Conservation (phyloP, 1,140 invertebrate species). For the Brachystomella parvula region DNA sequence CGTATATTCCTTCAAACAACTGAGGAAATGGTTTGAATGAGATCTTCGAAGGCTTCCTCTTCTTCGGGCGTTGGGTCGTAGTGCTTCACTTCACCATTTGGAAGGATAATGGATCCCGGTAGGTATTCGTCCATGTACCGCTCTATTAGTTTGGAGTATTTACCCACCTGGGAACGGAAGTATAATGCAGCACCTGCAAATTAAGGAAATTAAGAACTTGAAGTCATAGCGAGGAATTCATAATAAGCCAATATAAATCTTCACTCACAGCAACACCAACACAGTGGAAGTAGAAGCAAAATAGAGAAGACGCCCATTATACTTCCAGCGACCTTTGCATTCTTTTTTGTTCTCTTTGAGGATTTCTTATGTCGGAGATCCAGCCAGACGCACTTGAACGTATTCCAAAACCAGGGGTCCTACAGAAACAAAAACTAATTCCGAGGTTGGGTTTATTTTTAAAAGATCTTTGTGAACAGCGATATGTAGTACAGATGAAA, state of each 20-base stretch:
- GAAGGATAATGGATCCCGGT: constrained; percentile 15
- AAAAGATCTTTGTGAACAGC: neutral
- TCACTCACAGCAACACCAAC: constrained; percentile 5
- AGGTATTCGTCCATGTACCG: neutral
- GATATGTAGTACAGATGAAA: neutral
- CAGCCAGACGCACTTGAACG: constrained; percentile 25
- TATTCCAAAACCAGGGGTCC: constrained; percentile 33
- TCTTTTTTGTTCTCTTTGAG: constrained; percentile 7
- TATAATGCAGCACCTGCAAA: neutral
- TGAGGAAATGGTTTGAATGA: constrained; percentile 10
- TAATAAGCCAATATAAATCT: neutral
- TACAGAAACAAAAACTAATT: neutral
- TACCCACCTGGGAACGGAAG: neutral
- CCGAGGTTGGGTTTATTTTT: neutral
- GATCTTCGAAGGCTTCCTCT: constrained; percentile 22
- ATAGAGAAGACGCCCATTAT: constrained; percentile 4
- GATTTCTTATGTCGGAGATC: constrained; percentile 15
- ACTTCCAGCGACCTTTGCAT: constrained; percentile 13
- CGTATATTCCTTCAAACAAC: constrained; percentile 23
- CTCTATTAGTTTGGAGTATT: neutral
- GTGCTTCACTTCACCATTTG: constrained; percentile 15
- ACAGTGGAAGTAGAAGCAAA: neutral
- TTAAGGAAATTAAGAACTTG: neutral
- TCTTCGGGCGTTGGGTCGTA: constrained; percentile 24
- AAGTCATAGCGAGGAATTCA: neutral